Evolutionary conservation across 2,888 invertebrate species (phyloP), one percentile per base, ranked within the genome.

Genomic region (Hemistola chrysoprasaria): DNA sequence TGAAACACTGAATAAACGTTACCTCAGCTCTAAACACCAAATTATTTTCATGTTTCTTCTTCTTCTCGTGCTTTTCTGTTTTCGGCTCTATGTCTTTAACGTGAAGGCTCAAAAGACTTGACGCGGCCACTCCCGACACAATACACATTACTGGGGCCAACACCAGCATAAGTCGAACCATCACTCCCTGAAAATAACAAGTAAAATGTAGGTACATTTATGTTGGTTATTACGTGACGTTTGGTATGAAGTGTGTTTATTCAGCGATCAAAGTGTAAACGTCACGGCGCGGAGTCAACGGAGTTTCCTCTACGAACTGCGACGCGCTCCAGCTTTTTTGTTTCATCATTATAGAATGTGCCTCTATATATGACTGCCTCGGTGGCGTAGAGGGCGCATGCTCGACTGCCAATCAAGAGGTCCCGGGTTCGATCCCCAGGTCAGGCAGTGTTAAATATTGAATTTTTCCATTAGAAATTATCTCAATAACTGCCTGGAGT

Each of bases 121-220:
- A 98, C 3, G 97, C 94, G 1, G 98, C 98, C 33, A 99, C 98
- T 31, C 98, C 99, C 0, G 98, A 97, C 33, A 99, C 91, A 48
- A 99, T 96, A 71, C 98, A 99, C 98, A 99, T 98, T 0, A 99
- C 97, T 0, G 99, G 99, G 0, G 99, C 98, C 49, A 99, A 90
- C 0, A 99, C 98, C 70, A 99, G 87, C 98, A 99, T 99, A 31
- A 99, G 90, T 84, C 99, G 98, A 11, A 99, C 98, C 99, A 99
- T 99, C 27, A 99, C 98, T 51, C 98, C 98, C 97, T 97, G 76
- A 8, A 69, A 21, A 35, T 6, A n/a, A 21, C 1, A 37, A 6
- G 5, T 0, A 11, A 2, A 32, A n/a, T 11, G 11, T 11, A 22
- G 54, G 45, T 67, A 38, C 59, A 20, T 1, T 7, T 53, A 53